Percentiles rank a stretch among this genome's conserved stretches.
These are phyloP conservation scores for Panthera tigris DNA, from an alignment of 2,113 vertebrate genomes.

Conservation along the genomic window DNA sequence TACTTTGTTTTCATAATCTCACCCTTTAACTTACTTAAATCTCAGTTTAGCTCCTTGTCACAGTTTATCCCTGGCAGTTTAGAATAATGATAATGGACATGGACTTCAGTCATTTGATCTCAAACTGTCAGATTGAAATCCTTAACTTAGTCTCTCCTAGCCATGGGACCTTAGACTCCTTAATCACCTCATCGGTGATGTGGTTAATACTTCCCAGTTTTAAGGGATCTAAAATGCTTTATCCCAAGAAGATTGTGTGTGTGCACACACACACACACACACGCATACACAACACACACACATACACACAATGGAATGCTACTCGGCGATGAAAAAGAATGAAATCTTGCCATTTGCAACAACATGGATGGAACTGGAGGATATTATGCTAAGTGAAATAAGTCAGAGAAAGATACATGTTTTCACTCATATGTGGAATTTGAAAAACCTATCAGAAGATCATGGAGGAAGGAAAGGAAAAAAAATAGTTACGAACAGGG, in stretches of 20 bases:
- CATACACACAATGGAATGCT: too few relatives aligned
- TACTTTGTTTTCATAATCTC: not conserved
- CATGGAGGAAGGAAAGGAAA: too few relatives aligned
- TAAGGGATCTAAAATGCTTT: not conserved
- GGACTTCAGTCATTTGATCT: not conserved
- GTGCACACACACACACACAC: too few relatives aligned
- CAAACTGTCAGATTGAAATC: not conserved
- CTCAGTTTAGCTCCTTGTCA: not conserved
- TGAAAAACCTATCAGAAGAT: too few relatives aligned
- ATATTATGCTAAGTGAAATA: too few relatives aligned
- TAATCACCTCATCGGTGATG: not conserved
- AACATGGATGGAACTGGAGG: too few relatives aligned
- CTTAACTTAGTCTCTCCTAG: not conserved
- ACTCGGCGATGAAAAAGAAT: too few relatives aligned
- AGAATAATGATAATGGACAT: not conserved
- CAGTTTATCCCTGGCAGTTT: not conserved
- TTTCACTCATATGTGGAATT: too few relatives aligned
- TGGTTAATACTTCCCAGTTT: not conserved
- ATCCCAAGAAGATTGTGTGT: not conserved
- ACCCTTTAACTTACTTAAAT: not conserved
- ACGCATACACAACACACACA: fast-evolving
- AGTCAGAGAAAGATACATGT: too few relatives aligned
- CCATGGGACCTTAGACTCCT: not conserved
- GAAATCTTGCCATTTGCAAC: too few relatives aligned
- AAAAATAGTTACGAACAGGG: too few relatives aligned